Base-by-base conservation (phyloP, 2,888 invertebrate species). In the Onchidella celtica region DNA sequence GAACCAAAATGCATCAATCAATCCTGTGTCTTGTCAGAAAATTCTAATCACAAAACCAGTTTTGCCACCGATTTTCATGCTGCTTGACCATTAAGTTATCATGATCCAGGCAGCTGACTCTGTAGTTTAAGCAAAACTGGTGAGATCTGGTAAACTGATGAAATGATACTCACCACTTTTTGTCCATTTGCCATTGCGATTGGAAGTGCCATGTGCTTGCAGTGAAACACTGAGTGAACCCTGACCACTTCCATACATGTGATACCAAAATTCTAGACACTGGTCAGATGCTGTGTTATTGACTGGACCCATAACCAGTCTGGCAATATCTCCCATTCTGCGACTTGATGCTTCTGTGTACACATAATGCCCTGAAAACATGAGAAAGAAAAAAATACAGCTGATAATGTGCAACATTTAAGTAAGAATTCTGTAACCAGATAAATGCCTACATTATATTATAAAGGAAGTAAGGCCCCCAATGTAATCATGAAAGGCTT, bases 181-280 rank as follows among this genome's bases (percentile, higher is more conserved):
- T 38, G 34, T 11, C 73, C 61, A 73, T 27, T 36, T 21, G 4
- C 3, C 2, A 61, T 32, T 9, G 36, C 24, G 9, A 14, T 36
- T 59, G 17, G 72, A n/a, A 9, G 72, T 72, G 1, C 72, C 72
- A 59, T 29, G n/a, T 55, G 40, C 3, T 0, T 59, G 34, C 9
- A 2, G 29, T 21, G n/a, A 29, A 24, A 91, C 85, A 65, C 83
- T 85, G 11, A 91, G 86, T 0, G 81, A 73, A 1, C 89, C 89
- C 9, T 89, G 87, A 29, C 85, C 81, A 34, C 72, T 63, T n/a
- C 92, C 92, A 63, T 86, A 85, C 86, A 91, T 90, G 83, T 92
- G 89, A 84, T 92, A 92, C 92, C 92, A 93, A 85, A 93, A 92
- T 27, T 88, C 87, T 66, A 91, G 61, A 94, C 96, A 96, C 38